phyloP scores from a whole-genome alignment of 2,797 vertebrate genomes.

The Meda fulgida region DNA sequence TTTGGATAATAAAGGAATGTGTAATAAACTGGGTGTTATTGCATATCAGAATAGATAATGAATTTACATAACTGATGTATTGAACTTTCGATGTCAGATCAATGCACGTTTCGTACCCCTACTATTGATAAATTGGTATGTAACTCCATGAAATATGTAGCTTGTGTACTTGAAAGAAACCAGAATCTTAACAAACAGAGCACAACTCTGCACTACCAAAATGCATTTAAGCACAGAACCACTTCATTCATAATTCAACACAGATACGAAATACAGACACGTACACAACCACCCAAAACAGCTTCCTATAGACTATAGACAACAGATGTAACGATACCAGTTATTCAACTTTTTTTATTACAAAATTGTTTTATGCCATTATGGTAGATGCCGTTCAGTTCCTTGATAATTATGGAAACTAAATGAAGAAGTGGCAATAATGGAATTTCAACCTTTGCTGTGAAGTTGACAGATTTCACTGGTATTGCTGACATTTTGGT shows the following conservation, averaged over 20 bases:
- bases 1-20: background rate
- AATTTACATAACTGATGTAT: background rate
- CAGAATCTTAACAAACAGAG: background rate
- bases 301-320: background rate
- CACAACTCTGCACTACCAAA: background rate
- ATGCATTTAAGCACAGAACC: background rate
- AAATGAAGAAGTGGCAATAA: background rate
- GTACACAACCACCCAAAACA: background rate
- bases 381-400: background rate
- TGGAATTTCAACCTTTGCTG: background rate
- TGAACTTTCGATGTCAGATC: background rate
- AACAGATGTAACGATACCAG: background rate
- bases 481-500: background rate
- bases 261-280: background rate
- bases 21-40: background rate
- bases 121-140: background rate
- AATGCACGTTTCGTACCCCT: background rate
- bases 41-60: background rate
- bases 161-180: background rate
- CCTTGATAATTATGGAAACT: background rate
- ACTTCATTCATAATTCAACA: slow-evolving; percentile 8
- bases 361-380: background rate
- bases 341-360: too few relatives aligned
- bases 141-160: background rate
- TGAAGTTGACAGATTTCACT: background rate